Conservation (phyloP, 2,113 vertebrate genomes). For the Corythornis vintsioides region DNA sequence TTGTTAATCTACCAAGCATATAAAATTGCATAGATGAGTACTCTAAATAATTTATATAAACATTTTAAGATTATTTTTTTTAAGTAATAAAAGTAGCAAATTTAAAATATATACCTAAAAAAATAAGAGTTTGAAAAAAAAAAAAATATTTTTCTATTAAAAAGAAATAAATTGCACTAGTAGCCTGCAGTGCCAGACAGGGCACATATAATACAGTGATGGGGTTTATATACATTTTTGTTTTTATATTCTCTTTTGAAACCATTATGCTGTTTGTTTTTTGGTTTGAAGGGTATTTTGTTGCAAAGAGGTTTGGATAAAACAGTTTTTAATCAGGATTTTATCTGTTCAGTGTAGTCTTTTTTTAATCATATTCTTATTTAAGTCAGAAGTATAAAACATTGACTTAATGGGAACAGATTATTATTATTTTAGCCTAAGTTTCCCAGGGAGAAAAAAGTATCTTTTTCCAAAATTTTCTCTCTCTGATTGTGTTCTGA, state of each 20-base stretch:
- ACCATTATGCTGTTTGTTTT: background rate
- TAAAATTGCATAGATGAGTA: background rate
- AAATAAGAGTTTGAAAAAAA: slow-evolving; percentile 24
- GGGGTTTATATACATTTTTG: background rate
- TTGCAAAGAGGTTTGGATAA: slow-evolving; percentile 39
- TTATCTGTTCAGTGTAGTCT: background rate
- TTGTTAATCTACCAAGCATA: background rate
- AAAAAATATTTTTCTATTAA: background rate
- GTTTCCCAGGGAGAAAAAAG: background rate
- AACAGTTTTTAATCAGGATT: slow-evolving; percentile 22
- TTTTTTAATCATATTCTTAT: slow-evolving; percentile 27
- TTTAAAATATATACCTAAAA: slow-evolving; percentile 35
- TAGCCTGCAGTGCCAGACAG: background rate
- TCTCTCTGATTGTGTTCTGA: background rate
- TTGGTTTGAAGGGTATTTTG: background rate
- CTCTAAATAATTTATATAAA: background rate
- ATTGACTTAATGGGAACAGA: slow-evolving; percentile 49
- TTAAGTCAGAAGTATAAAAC: background rate
- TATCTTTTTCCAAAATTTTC: background rate
- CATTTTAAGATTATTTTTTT: background rate
- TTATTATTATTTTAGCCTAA: background rate
- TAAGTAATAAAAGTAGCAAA: background rate
- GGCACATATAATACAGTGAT: background rate
- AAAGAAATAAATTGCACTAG: background rate
- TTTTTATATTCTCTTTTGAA: slow-evolving; percentile 19